Conservation (phyloP, 1,140 invertebrate species). For the Drosophila murphyi region DNA sequence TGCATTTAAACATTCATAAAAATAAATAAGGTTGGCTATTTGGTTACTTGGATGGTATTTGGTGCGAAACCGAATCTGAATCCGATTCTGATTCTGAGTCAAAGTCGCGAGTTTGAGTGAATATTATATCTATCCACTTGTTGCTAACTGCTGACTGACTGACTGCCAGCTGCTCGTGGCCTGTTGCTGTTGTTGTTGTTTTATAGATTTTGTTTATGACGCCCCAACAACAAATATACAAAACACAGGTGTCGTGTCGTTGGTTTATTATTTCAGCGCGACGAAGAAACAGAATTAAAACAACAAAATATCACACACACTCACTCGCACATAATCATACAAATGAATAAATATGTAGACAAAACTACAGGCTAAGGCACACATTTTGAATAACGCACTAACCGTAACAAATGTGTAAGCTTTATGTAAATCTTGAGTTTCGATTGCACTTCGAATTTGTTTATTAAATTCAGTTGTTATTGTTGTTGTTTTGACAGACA, state of each 20-base stretch:
- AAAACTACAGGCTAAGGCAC: not conserved
- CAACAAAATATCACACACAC: not conserved
- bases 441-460: slow-evolving; percentile 31
- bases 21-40: slow-evolving; percentile 5
- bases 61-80: slow-evolving; percentile 6
- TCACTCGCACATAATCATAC: not conserved
- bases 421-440: slow-evolving; percentile 17
- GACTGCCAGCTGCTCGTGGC: slow-evolving; percentile 30
- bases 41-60: slow-evolving; percentile 29
- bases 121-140: slow-evolving; percentile 61
- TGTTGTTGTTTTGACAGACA: slow-evolving; percentile 16
- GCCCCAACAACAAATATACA: slow-evolving; percentile 69
- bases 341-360: not conserved
- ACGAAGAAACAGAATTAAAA: slow-evolving; percentile 18
- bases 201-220: slow-evolving; percentile 49
- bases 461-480: slow-evolving; percentile 29
- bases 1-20: slow-evolving; percentile 4
- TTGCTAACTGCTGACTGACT: slow-evolving; percentile 59
- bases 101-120: slow-evolving; percentile 25
- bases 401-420: slow-evolving; percentile 22
- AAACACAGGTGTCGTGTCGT: slow-evolving; percentile 43
- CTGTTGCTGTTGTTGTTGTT: slow-evolving; percentile 22
- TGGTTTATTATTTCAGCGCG: slow-evolving; percentile 21
- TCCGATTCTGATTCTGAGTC: too few species aligned
- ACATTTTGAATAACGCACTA: slow-evolving; percentile 15